These are phyloP conservation scores for Coelopa pilipes DNA, from an alignment of 2,888 invertebrate species.

Conservation along the genomic window DNA sequence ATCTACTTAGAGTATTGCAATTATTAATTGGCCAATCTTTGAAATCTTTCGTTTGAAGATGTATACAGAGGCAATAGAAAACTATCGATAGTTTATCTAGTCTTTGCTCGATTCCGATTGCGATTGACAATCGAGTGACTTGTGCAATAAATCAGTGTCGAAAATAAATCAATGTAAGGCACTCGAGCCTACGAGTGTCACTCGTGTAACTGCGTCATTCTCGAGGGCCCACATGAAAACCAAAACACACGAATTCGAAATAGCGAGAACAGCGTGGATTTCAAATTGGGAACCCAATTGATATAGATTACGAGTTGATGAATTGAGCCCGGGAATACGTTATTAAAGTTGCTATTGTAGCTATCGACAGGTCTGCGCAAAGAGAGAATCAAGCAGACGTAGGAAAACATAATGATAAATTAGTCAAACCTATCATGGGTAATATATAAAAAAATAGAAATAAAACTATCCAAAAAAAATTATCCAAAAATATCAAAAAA, in stretches of 20 bases:
- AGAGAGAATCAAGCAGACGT: not conserved
- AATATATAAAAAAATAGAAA: not conserved
- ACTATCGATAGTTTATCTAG: no score
- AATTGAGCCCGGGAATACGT: slow-evolving; percentile 24
- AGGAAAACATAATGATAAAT: slow-evolving; percentile 3
- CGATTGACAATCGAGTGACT: not conserved
- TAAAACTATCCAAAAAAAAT: no score
- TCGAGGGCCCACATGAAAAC: not conserved
- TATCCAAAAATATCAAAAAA: no score
- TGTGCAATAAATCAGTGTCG: not conserved
- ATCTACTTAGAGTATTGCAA: no score
- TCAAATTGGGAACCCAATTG: not conserved
- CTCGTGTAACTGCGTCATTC: slow-evolving; percentile 19
- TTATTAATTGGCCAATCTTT: no score
- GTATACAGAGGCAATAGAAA: no score
- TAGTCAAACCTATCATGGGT: no score
- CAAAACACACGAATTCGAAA: no score
- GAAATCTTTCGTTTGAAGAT: no score
- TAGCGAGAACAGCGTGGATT: not conserved
- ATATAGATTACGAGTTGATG: slow-evolving; percentile 18
- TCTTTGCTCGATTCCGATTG: no score
- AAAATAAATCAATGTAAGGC: slow-evolving; percentile 54
- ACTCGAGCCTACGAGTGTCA: slow-evolving; percentile 58
- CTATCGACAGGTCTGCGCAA: not conserved
- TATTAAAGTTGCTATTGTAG: slow-evolving; percentile 22